Percentiles rank a stretch among this genome's conserved stretches.
phyloP scores from a whole-genome alignment of 92 coral and sea anemone species.

The Scolanthus callimorphus region DNA sequence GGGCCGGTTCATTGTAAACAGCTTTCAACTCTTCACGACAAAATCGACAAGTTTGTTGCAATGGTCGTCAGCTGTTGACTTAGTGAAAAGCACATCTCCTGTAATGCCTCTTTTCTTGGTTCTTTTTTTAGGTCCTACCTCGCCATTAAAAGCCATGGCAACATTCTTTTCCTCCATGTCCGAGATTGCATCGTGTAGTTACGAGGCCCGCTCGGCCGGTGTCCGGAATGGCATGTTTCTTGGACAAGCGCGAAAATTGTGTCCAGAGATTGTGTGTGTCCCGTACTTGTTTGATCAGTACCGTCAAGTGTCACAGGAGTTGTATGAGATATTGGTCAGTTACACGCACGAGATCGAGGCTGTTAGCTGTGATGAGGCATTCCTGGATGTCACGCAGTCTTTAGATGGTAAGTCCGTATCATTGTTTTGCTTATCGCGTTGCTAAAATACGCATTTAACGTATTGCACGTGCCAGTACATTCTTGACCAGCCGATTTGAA shows the following conservation, averaged over 20 bases:
- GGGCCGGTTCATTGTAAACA: no score
- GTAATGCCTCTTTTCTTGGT: background rate
- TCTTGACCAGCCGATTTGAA: background rate
- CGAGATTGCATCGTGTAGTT: slow-evolving; percentile 98
- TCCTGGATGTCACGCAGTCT: slow-evolving; percentile 69
- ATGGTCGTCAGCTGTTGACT: no score
- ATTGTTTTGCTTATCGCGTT: no score
- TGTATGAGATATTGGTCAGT: slow-evolving; percentile 84
- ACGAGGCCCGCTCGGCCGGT: slow-evolving; percentile 85
- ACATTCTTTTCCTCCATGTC: slow-evolving; percentile 84
- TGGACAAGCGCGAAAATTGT: slow-evolving; percentile 85
- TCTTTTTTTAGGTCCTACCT: background rate
- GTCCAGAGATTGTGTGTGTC: slow-evolving; percentile 83
- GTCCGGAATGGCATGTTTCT: slow-evolving; percentile 93
- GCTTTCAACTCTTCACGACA: no score
- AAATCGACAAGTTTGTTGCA: no score
- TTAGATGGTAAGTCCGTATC: slow-evolving; percentile 60
- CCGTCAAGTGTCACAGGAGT: slow-evolving; percentile 77
- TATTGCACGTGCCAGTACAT: no score
- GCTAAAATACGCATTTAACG: no score
- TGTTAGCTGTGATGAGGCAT: slow-evolving; percentile 99
- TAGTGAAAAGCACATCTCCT: no score
- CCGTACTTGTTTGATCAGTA: slow-evolving; percentile 91
- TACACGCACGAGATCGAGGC: slow-evolving; percentile 94
- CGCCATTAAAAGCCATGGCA: background rate